These are phyloP conservation scores for Coryphaenoides rupestris DNA, from an alignment of 2,113 vertebrate species.

Conservation along the genomic window DNA sequence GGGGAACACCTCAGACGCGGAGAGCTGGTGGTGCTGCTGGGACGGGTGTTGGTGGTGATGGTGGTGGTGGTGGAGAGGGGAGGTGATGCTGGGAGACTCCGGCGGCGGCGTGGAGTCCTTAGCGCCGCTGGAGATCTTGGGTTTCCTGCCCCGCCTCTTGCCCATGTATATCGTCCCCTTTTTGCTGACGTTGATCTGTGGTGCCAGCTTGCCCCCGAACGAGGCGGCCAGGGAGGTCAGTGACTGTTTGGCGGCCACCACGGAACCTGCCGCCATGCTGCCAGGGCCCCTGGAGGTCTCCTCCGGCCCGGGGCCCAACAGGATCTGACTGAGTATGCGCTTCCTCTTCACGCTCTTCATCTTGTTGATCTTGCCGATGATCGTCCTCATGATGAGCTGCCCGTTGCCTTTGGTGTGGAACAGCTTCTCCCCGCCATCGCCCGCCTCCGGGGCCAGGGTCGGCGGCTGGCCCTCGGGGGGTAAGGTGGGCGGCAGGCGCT, in stretches of 20 bases:
- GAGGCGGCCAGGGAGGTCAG: constrained; percentile 91
- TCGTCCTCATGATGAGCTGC: constrained; percentile 93
- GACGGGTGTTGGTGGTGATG: constrained; percentile 72
- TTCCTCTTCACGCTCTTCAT: constrained; percentile 98
- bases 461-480: constrained; percentile 76
- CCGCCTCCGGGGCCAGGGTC: constrained; percentile 78
- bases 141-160: constrained; percentile 95
- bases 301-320: constrained; percentile 71
- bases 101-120: constrained; percentile 45
- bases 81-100: constrained; percentile 72
- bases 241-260: constrained; percentile 77
- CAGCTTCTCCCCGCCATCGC: constrained; percentile 78
- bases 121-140: constrained; percentile 71
- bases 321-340: constrained; percentile 91
- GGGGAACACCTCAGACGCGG: constrained; percentile 80
- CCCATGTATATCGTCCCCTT: constrained; percentile 99
- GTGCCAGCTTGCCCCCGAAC: constrained; percentile 89
- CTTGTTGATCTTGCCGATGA: constrained; percentile 97
- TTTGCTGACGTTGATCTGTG: constrained; percentile 98
- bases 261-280: constrained; percentile 47
- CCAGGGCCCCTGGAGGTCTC: constrained; percentile 54
- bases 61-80: constrained; percentile 72
- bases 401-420: constrained; percentile 87
- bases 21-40: constrained; percentile 73
- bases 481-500: constrained; percentile 85